Conservation (phyloP, 2,888 invertebrate genomes). For the Apotomis turbidana region DNA sequence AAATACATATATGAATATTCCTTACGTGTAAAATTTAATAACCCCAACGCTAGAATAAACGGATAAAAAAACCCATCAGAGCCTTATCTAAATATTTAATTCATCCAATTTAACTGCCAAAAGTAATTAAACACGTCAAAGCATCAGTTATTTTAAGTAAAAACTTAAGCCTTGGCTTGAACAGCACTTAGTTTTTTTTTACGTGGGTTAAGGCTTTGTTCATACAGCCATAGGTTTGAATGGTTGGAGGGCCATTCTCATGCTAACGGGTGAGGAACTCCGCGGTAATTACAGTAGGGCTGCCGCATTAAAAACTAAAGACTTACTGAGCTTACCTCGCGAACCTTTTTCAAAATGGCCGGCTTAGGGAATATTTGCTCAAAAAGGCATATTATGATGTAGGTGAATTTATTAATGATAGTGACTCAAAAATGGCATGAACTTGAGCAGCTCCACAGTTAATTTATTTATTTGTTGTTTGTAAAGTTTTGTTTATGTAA, state of each 20-base stretch:
- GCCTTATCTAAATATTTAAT: constrained; percentile 13
- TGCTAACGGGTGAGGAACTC: constrained; percentile 1
- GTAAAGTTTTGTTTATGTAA: too few relatives aligned
- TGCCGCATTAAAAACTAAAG: not conserved
- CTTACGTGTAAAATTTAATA: not conserved
- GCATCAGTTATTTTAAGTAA: constrained; percentile 20
- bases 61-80: not conserved
- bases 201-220: constrained; percentile 29
- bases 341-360: too few relatives aligned
- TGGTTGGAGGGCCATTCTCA: constrained; percentile 31
- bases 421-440: too few relatives aligned
- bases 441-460: too few relatives aligned
- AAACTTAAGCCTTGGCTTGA: constrained; percentile 23
- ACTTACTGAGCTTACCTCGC: too few relatives aligned
- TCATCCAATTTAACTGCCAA: constrained; percentile 23
- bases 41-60: not conserved
- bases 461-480: too few relatives aligned
- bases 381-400: too few relatives aligned
- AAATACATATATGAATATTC: not conserved
- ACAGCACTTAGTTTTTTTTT: constrained; percentile 18
- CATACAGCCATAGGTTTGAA: constrained; percentile 25
- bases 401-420: too few relatives aligned
- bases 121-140: constrained; percentile 35
- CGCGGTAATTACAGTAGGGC: constrained; percentile 24
- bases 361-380: too few relatives aligned